Evolutionary conservation across 2,797 vertebrate species (phyloP).

Genomic region (Urophycis tenuis): DNA sequence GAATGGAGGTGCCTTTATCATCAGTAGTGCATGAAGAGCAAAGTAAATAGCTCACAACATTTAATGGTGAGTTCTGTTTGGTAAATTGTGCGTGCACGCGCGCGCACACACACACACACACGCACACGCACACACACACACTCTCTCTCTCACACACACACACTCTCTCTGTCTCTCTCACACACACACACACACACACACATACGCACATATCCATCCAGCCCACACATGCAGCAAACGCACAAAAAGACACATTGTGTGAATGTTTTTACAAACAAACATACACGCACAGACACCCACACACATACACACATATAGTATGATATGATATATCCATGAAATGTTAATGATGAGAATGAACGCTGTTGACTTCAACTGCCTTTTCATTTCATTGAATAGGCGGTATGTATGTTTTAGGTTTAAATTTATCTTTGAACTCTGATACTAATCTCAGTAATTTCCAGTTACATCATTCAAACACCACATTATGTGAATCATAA

Average conservation of each 20-base stretch:
- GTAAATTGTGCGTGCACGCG: constrained; percentile 12
- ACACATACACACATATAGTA: neutral
- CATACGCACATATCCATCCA: no score
- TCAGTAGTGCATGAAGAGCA: constrained; percentile 58
- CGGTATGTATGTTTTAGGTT: neutral
- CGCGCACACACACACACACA: neutral
- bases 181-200: no score
- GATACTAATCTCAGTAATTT: neutral
- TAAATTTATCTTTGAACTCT: neutral
- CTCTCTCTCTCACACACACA: neutral
- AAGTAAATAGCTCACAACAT: constrained; percentile 45
- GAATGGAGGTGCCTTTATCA: constrained; percentile 41
- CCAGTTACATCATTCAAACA: neutral
- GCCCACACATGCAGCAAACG: neutral
- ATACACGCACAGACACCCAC: neutral
- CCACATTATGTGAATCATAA: neutral
- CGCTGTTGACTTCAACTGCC: no score
- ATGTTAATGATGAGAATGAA: neutral
- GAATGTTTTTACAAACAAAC: no score
- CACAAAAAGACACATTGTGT: no score
- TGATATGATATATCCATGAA: no score
- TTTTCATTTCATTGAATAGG: neutral
- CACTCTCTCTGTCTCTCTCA: no score
- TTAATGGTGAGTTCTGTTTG: constrained; percentile 30
- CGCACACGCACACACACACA: neutral